These are phyloP conservation scores for Argyrosomus regius DNA, from an alignment of 2,797 vertebrate genomes.

Conservation along the genomic window DNA sequence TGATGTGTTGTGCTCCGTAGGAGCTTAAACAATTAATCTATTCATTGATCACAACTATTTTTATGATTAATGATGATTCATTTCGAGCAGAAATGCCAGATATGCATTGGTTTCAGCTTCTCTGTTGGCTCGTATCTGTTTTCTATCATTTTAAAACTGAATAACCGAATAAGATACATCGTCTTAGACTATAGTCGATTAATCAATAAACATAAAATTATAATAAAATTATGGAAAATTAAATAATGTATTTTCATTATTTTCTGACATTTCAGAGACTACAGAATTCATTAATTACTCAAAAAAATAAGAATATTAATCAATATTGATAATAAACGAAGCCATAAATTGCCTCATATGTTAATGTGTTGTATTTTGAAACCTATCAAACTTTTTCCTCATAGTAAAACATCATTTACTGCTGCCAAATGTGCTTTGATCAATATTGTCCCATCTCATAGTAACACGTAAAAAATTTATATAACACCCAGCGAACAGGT, in stretches of 20 bases:
- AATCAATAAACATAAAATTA: background rate
- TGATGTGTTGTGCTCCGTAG: background rate
- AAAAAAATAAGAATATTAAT: background rate
- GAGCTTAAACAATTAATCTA: background rate
- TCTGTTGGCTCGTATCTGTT: background rate
- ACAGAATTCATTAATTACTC: background rate
- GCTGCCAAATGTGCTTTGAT: constrained; percentile 14
- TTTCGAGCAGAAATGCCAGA: background rate
- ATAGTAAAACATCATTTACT: background rate
- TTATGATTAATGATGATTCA: background rate
- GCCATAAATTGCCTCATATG: no score
- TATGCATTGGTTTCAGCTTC: background rate
- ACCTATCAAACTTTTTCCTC: background rate
- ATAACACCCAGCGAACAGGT: constrained; percentile 44
- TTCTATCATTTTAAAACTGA: background rate
- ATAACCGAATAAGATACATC: background rate
- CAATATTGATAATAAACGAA: background rate
- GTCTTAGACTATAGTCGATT: background rate
- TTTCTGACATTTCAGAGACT: background rate
- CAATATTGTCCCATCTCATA: constrained; percentile 16
- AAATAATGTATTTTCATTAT: background rate
- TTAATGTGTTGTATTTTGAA: background rate
- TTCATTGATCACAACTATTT: background rate
- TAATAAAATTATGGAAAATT: no score
- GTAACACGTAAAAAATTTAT: constrained; percentile 43